Base-by-base conservation (phyloP, 2,113 vertebrate genomes). In the Gadus macrocephalus region DNA sequence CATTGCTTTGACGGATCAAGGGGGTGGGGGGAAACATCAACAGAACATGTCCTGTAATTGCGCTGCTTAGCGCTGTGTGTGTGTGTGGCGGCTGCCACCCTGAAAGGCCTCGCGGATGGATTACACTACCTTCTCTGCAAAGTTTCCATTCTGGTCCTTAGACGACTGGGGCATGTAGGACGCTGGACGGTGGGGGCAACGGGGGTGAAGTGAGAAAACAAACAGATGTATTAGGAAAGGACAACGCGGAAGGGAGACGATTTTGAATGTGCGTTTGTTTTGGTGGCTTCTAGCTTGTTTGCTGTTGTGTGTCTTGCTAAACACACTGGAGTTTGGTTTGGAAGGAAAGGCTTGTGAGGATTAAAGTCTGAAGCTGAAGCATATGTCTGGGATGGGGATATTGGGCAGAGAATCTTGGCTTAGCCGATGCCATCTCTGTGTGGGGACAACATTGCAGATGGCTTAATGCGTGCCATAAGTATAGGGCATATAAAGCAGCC, bases 1-100 rank as follows among this genome's bases (percentile, higher is more conserved):
- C 85, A 77, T 86, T 84, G 81, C 84, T 89, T 86, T 89, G 84
- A 86, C 78, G 86, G 86, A 84, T 86, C 86, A 82, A 78, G 82
- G 76, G 82, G 83, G 80, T 81, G 82, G 81, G 22, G 22, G 86
- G 80, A 88, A 87, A 89, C 86, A 83, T 87, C 86, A 89, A 89
- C 83, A 85, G 73, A 86, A 79, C 68, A 69, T 83, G 81, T 88
- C 87, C 81, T 80, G 80, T 87, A 85, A 90, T 88, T 88, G 83
- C 81, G 74, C 73, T 69, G 78, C 83, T 86, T 81, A 81, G 76
- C 79, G 76, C 77, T 83, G 77, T 66, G 42, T 49, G 42, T 49
- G 42, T 49, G 42, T 49, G 42, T 49, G 42, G 81, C 72, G 79
- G 79, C 84, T 86, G 82, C 85, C 85, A 87, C 83, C 87, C 85